phyloP scores from a whole-genome alignment of 1,140 invertebrate species.

The Drosophila burlai region DNA sequence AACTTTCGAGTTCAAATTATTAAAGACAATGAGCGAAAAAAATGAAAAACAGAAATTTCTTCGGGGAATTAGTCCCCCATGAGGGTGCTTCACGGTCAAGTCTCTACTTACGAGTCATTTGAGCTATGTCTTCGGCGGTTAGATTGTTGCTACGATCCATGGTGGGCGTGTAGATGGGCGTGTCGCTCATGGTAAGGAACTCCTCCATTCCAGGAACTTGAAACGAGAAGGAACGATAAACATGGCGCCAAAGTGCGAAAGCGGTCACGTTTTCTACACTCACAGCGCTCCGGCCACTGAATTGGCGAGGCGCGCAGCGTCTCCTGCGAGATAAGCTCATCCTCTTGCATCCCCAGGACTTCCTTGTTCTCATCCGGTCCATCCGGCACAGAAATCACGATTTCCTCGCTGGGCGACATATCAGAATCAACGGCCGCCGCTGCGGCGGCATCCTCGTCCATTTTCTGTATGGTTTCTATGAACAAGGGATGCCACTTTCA shows the following conservation, averaged over 20 bases:
- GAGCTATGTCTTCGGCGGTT: constrained; percentile 89
- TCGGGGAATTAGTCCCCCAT: background rate
- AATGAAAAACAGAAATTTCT: background rate
- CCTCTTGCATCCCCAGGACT: constrained; percentile 13
- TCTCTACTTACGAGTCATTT: constrained; percentile 89
- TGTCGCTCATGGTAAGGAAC: constrained; percentile 87
- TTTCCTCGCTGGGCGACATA: background rate
- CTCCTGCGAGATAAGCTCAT: constrained; percentile 91
- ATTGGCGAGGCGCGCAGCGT: constrained; percentile 96
- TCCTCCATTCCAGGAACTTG: constrained; percentile 92
- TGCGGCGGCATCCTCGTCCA: constrained; percentile 18
- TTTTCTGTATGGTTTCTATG: constrained; percentile 34
- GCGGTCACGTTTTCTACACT: constrained; percentile 78
- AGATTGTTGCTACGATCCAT: constrained; percentile 87
- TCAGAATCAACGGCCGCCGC: constrained; percentile 2
- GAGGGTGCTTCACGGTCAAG: background rate
- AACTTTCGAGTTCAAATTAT: no score
- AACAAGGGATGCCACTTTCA: background rate
- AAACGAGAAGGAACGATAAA: constrained; percentile 13
- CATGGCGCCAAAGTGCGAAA: constrained; percentile 4
- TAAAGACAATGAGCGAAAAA: background rate
- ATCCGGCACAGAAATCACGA: background rate
- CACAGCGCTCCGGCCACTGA: constrained; percentile 97
- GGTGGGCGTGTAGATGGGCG: constrained; percentile 86
- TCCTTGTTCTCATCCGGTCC: background rate